These are phyloP conservation scores for Aquatica leii DNA, from an alignment of 2,888 invertebrate species.

Conservation along the genomic window DNA sequence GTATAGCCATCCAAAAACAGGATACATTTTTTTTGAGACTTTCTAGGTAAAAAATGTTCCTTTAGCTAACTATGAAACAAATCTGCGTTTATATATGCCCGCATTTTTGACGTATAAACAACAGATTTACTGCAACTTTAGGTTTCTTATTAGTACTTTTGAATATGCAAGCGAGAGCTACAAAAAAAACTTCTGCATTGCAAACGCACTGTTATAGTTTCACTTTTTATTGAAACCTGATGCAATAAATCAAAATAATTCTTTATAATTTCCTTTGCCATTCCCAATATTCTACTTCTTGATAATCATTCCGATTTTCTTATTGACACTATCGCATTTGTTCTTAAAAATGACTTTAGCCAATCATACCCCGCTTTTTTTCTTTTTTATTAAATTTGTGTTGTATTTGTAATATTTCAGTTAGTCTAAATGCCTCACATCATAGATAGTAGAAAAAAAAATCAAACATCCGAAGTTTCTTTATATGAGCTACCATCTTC, in stretches of 20 bases:
- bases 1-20: not conserved
- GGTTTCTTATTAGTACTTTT: slow-evolving; percentile 2
- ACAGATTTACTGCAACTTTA: not conserved
- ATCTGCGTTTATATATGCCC: not conserved
- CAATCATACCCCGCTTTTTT: not conserved
- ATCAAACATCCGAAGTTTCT: not conserved
- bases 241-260: slow-evolving; percentile 5
- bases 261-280: not conserved
- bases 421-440: not conserved
- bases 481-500: not conserved
- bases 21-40: not conserved
- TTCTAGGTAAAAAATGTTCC: not conserved
- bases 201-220: not conserved
- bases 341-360: not conserved
- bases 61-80: not conserved
- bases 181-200: not conserved
- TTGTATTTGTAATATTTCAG: not conserved
- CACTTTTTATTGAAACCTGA: not conserved
- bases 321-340: not conserved
- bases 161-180: not conserved
- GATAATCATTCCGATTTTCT: not conserved
- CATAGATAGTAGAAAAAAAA: not conserved
- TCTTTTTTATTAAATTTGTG: not conserved
- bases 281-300: not conserved
- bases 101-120: not conserved